Base-by-base conservation (phyloP, 2,113 vertebrate species). In the Orcinus orca region DNA sequence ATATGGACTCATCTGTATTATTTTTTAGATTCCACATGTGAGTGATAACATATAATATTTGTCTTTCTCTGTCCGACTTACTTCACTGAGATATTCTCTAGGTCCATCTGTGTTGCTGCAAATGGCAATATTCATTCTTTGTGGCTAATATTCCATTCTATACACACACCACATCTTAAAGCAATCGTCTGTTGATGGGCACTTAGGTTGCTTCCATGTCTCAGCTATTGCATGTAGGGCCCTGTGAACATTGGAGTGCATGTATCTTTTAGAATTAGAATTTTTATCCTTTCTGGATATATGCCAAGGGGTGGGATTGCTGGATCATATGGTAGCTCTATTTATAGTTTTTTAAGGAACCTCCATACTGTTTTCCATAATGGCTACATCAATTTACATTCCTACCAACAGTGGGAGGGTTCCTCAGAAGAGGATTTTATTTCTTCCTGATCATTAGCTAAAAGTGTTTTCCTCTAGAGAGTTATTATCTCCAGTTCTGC, bases 391-490 rank as follows among this genome's bases (percentile, higher is more conserved):
- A 13, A 33, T 77, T 53, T 53, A 77, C 47, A 53, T 77, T 77
- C 6, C 41, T 18, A 77, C 31, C 47, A 53, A 50, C 31, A 13
- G 31, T 47, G 33, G 11, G 31, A 20, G 44, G 10, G 9, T 53
- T 77, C 47, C 74, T 33, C 44, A 93, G 33, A 76, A 8, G 58
- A 33, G 18, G 8, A 36, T 82, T 90, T 44, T 88, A 44, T 93
- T 97, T 88, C 83, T 97, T 87, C 26, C 36, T 47, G 38, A 74
- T 85, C 26, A 26, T 88, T 71, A 84, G 29, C 26, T 68, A 80
- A 97, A 97, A 68, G 58, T 58, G 81, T 74, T 50, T 50, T 36
- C 21, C 47, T 9, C 18, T 25, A 86, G 67, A 65, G 74, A 89
- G 67, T 2, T 25, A 62, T 50, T 94, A 55, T 6, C 44, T 89